These are phyloP conservation scores for Characodon lateralis DNA, from an alignment of 2,797 vertebrate genomes.

Conservation along the genomic window DNA sequence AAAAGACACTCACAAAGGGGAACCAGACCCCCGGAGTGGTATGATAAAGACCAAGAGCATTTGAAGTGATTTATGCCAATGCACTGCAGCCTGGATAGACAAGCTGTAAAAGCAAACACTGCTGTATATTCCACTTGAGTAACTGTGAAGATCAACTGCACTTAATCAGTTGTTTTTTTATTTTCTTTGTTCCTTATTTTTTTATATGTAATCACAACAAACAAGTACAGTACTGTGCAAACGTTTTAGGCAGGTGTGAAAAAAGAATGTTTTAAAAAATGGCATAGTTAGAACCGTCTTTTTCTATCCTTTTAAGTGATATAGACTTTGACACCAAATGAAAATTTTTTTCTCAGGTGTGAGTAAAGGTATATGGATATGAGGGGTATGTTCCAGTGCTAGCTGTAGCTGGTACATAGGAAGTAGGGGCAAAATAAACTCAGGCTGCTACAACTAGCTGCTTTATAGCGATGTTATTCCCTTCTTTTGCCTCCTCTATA, in stretches of 20 bases:
- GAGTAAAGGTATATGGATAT: no score
- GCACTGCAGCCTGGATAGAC: conserved; percentile 23
- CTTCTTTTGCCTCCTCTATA: not conserved
- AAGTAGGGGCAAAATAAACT: not conserved
- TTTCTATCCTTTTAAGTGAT: not conserved
- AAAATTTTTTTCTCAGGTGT: no score
- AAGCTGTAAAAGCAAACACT: conserved; percentile 11
- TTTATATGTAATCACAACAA: not conserved
- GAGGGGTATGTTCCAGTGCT: no score
- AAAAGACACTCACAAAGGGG: conserved; percentile 40
- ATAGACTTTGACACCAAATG: not conserved
- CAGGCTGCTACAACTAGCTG: not conserved
- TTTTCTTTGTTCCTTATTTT: not conserved
- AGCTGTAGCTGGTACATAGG: no score
- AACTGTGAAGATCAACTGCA: not conserved
- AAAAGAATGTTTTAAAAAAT: no score
- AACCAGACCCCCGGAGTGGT: conserved; percentile 41
- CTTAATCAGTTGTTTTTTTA: not conserved
- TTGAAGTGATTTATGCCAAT: conserved; percentile 52
- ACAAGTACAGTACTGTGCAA: not conserved
- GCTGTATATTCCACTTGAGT: not conserved
- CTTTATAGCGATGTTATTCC: not conserved
- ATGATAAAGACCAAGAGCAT: conserved; percentile 53
- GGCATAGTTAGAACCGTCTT: not conserved
- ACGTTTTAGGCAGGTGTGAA: no score